Base-by-base conservation (phyloP, 2,888 invertebrate species). In the Cybosia mesomella region DNA sequence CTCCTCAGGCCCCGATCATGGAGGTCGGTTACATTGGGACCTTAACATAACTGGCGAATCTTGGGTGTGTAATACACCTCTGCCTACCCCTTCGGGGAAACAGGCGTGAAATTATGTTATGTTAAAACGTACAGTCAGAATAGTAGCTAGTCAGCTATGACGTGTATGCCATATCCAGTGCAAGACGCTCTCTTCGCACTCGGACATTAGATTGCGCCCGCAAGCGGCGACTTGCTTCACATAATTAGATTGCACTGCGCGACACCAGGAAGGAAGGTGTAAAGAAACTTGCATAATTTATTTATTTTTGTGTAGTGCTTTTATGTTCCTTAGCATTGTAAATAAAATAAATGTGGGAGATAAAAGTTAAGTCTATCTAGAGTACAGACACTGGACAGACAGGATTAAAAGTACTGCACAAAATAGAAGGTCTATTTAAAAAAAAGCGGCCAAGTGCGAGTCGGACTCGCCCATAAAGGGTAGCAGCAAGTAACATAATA, bases 271-370 rank as follows among this genome's bases (percentile, higher is more conserved):
- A 79, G 79, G 85, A 80, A 86, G 83, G 85, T 87, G 87, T 83
- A 81, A 83, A 79, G 84, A 83, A 85, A 86, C 84, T 83, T 80
- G 77, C 81, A 83, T 85, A 83, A 84, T 84, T 83, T 80, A 85
- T 82, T 84, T 80, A 83, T 82, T 82, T 71, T 80, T 79, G 77
- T 74, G 81, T 72, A 68, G 64, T 58, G 24, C 49, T 11, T 49
- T 49, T 61, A 49, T 49, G n/a, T 49, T 43, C 39, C 49, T 49
- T 49, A 49, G n/a, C 28, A 61, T 43, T 49, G 28, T 10, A 22
- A 43, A 43, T 2, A n/a, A 49, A 49, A 49, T 49, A 49, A 49
- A 49, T 49, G 49, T 49, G 9, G 49, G n/a, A 49, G 49, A 49
- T 49, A 49, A 49, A 9, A 49, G 49, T 49, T 49, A n/a, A 49